phyloP scores from a whole-genome alignment of 2,113 vertebrate genomes.

The Cyrtonyx montezumae region DNA sequence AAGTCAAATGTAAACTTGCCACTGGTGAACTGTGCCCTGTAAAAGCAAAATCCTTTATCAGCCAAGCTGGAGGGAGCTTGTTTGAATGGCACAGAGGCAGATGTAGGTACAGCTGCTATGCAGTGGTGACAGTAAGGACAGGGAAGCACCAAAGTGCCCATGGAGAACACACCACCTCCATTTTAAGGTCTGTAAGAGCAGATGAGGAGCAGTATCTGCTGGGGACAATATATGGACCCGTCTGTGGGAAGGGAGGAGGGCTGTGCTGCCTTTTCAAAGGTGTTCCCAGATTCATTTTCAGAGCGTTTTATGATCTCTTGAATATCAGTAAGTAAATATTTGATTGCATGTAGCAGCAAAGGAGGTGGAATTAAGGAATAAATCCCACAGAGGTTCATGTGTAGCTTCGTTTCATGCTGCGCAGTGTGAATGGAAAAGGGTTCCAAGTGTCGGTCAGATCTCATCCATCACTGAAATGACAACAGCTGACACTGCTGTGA shows the following conservation, averaged over 20 bases:
- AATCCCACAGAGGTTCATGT: neutral
- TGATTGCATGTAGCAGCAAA: neutral
- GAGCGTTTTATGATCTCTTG: neutral
- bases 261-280: neutral
- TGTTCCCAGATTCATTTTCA: neutral
- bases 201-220: neutral
- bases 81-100: neutral
- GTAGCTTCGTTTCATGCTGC: fast-evolving
- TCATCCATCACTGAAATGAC: neutral
- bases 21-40: neutral
- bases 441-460: neutral
- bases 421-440: neutral
- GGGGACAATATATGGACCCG: neutral
- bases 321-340: neutral
- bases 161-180: neutral
- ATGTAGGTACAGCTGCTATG: neutral
- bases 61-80: neutral
- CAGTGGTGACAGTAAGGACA: neutral
- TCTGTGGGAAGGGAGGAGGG: neutral
- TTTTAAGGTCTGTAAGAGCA: neutral
- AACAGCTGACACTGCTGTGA: neutral
- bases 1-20: neutral
- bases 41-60: neutral
- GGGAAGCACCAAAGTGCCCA: neutral
- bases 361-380: neutral